These are phyloP conservation scores for Drosophila persimilis DNA, from an alignment of 1,140 invertebrate genomes.

Conservation along the genomic window DNA sequence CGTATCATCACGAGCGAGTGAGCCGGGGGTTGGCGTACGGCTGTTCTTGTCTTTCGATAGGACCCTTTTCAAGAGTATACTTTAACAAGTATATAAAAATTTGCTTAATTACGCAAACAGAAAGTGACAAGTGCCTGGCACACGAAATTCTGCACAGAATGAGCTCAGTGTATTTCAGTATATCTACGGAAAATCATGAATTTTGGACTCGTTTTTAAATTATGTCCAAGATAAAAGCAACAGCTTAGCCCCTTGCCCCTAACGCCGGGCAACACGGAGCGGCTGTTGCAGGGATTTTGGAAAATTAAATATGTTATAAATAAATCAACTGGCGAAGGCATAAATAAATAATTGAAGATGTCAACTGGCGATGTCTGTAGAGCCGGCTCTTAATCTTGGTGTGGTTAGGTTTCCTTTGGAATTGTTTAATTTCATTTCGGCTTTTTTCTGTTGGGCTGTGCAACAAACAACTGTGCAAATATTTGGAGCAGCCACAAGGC, in stretches of 20 bases:
- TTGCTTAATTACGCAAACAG: slow-evolving; percentile 42
- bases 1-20: too few species aligned
- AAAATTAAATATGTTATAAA: slow-evolving; percentile 63
- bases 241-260: slow-evolving; percentile 9
- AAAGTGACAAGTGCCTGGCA: not conserved
- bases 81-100: slow-evolving; percentile 11
- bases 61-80: not conserved
- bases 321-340: slow-evolving; percentile 43
- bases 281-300: not conserved
- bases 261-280: slow-evolving; percentile 10
- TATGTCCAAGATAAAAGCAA: slow-evolving; percentile 53
- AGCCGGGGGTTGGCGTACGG: too few species aligned
- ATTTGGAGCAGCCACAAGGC: slow-evolving; percentile 34
- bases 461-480: slow-evolving; percentile 14
- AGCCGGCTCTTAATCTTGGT: slow-evolving; percentile 10
- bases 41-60: too few species aligned
- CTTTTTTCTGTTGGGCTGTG: slow-evolving; percentile 11
- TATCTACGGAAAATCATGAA: slow-evolving; percentile 33
- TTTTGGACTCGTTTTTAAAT: slow-evolving; percentile 48
- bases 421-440: slow-evolving; percentile 16
- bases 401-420: not conserved
- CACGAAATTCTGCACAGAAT: slow-evolving; percentile 1
- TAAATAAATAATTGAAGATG: slow-evolving; percentile 47
- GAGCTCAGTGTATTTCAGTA: not conserved
- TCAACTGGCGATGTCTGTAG: slow-evolving; percentile 3